Evolutionary conservation across 2,888 invertebrate genomes (phyloP).

Genomic region (Epistrophe grossulariae): DNA sequence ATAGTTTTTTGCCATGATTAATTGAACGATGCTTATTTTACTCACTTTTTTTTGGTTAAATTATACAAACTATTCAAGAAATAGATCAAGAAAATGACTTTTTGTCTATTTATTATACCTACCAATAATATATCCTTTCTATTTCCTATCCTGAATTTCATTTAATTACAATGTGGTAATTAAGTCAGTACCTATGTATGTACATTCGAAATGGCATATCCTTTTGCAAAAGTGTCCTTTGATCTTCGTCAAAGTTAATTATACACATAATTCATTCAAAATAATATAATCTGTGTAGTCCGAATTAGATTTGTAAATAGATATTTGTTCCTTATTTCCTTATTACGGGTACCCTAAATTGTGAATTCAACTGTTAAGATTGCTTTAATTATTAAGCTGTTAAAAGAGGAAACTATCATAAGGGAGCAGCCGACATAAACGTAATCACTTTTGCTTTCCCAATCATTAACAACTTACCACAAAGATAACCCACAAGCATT

Average conservation of each 20-base stretch:
- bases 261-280: not conserved
- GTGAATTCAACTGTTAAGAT: not conserved
- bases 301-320: not conserved
- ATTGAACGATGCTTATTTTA: too few species aligned
- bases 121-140: too few species aligned
- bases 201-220: not conserved
- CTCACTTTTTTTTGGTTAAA: not conserved
- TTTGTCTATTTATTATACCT: not conserved
- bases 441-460: constrained; percentile 1
- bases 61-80: not conserved
- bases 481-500: constrained; percentile 26
- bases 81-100: not conserved
- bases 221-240: not conserved
- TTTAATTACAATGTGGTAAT: not conserved
- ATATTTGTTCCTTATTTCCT: not conserved
- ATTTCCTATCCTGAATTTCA: not conserved
- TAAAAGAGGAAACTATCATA: not conserved
- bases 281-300: not conserved
- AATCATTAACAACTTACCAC: constrained; percentile 36
- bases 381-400: not conserved
- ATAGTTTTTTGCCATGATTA: too few species aligned
- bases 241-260: not conserved
- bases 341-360: not conserved
- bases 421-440: not conserved
- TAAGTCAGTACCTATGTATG: not conserved